Conservation (phyloP, 2,113 vertebrate genomes). For the Willisornis vidua region DNA sequence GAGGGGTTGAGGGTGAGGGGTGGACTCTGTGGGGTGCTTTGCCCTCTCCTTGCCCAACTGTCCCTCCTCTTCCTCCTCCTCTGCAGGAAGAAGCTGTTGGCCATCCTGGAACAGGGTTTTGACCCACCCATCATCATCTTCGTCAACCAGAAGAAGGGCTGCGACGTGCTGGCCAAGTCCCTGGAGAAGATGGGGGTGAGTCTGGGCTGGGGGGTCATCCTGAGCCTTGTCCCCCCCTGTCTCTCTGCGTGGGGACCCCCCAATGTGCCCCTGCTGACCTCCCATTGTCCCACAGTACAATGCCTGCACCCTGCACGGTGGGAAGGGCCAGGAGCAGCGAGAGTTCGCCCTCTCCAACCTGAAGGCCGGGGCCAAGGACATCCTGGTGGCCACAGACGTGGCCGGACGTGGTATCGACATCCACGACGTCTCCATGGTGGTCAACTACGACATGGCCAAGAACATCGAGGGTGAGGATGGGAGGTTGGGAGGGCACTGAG, state of each 20-base stretch:
- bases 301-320: constrained; percentile 95
- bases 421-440: constrained; percentile 97
- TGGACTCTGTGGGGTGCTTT: fast-evolving
- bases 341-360: constrained; percentile 98
- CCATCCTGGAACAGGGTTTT: constrained; percentile 91
- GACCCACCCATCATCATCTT: constrained; percentile 99
- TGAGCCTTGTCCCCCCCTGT: fast-evolving
- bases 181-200: constrained; percentile 98
- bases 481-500: too few relatives aligned
- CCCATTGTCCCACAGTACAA: constrained; percentile 83
- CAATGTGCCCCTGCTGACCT: fast-evolving
- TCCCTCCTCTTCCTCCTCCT: background rate
- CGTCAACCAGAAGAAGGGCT: constrained; percentile 99
- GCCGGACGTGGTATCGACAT: constrained; percentile 97
- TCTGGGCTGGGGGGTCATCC: background rate
- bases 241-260: fast-evolving
- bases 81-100: constrained; percentile 93
- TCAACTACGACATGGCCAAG: constrained; percentile 99
- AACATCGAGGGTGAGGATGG: constrained; percentile 91
- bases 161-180: constrained; percentile 95
- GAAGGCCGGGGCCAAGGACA: constrained; percentile 97
- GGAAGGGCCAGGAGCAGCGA: constrained; percentile 97
- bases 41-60: background rate
- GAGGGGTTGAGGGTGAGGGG: too few relatives aligned
- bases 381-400: constrained; percentile 96